Evolutionary conservation across 2,888 invertebrate species (phyloP).

Genomic region (Polylopha cassiicola): DNA sequence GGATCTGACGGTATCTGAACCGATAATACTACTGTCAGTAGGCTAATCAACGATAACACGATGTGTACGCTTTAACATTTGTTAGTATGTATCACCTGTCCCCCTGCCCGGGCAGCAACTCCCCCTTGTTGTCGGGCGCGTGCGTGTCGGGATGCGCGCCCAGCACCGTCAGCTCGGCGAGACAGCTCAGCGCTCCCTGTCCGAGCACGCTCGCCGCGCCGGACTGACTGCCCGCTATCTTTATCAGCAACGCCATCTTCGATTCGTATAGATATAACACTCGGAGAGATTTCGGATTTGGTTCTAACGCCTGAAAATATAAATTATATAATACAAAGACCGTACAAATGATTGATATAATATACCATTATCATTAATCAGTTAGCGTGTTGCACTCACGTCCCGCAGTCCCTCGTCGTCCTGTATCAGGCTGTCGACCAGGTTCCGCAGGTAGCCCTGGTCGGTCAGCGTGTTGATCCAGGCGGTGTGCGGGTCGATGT

Average conservation of each 20-base stretch:
- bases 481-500: conserved; percentile 82
- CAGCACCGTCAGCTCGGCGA: conserved; percentile 82
- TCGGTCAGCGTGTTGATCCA: conserved; percentile 64
- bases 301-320: conserved; percentile 74
- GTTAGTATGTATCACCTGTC: conserved; percentile 37
- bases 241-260: conserved; percentile 87
- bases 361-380: no score
- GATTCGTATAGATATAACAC: conserved; percentile 92
- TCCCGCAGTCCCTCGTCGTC: conserved; percentile 83
- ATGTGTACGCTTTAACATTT: background rate
- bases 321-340: background rate
- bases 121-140: conserved; percentile 30
- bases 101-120: conserved; percentile 54
- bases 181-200: conserved; percentile 82
- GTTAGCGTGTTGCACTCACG: no score
- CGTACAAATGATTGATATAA: background rate
- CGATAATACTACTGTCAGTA: background rate
- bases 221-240: conserved; percentile 80
- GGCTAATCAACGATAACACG: background rate
- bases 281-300: conserved; percentile 81
- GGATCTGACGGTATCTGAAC: conserved; percentile 86
- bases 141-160: conserved; percentile 84
- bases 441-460: conserved; percentile 86
- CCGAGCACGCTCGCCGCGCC: conserved; percentile 86
- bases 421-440: conserved; percentile 87